These are phyloP conservation scores for Perca flavescens DNA, from an alignment of 2,113 vertebrate genomes.

Conservation along the genomic window DNA sequence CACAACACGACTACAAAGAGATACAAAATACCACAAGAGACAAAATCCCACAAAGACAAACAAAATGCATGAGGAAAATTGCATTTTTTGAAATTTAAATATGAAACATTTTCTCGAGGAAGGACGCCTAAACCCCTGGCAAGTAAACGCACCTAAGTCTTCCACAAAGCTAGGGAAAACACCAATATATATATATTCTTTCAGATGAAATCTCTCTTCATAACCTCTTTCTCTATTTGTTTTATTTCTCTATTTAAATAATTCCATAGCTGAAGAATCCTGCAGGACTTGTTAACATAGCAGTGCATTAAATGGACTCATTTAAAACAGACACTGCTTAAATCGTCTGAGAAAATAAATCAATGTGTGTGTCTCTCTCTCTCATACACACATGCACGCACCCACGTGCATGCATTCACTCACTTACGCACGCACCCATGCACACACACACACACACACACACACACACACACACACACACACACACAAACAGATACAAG, in stretches of 20 bases:
- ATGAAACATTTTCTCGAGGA: no score
- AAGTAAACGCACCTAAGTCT: no score
- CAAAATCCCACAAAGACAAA: no score
- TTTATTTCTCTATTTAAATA: not conserved
- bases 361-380: conserved; percentile 9
- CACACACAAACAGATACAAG: conserved; percentile 30
- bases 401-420: not conserved
- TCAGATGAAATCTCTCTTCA: not conserved
- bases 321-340: conserved; percentile 44
- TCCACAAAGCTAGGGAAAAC: no score
- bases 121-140: no score
- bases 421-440: not conserved
- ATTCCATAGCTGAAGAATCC: conserved; percentile 20
- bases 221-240: not conserved
- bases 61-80: no score
- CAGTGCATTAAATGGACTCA: conserved; percentile 39
- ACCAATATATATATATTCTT: not conserved
- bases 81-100: no score
- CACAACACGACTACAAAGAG: no score
- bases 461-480: not conserved
- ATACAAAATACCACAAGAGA: no score
- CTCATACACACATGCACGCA: not conserved
- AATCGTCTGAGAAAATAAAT: conserved; percentile 50
- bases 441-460: not conserved
- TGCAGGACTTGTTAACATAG: conserved; percentile 46